phyloP scores from a whole-genome alignment of 2,888 invertebrate species.

The Schizotus pectinicornis region DNA sequence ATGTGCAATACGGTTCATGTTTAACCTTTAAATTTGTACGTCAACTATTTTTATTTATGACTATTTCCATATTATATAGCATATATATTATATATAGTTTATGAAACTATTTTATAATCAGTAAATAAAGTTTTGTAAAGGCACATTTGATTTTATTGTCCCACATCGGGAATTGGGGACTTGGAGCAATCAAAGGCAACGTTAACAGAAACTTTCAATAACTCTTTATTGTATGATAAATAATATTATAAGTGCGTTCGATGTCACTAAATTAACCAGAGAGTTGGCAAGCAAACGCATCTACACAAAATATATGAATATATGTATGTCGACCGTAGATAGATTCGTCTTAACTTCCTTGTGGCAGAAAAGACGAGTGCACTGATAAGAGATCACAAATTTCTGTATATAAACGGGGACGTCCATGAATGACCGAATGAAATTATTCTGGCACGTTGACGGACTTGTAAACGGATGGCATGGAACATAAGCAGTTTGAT shows the following conservation, averaged over 20 bases:
- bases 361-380: slow-evolving; percentile 49
- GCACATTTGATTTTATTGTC: slow-evolving; percentile 2
- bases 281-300: slow-evolving; percentile 57
- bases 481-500: slow-evolving; percentile 56
- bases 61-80: slow-evolving; percentile 43
- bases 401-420: slow-evolving; percentile 47
- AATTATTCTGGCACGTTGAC: slow-evolving; percentile 41
- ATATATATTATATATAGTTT: slow-evolving; percentile 48
- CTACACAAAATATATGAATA: slow-evolving; percentile 57
- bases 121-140: slow-evolving; percentile 32
- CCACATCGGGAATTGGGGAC: neutral
- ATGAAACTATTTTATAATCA: slow-evolving; percentile 47
- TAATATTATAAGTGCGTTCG: slow-evolving; percentile 55
- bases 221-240: slow-evolving; percentile 49
- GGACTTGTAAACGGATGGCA: slow-evolving; percentile 56
- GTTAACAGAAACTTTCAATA: slow-evolving; percentile 53
- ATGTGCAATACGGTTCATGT: slow-evolving; percentile 44
- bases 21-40: slow-evolving; percentile 35
- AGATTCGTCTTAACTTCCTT: slow-evolving; percentile 37
- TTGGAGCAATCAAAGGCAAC: slow-evolving; percentile 26
- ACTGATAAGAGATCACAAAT: slow-evolving; percentile 50
- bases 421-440: slow-evolving; percentile 33
- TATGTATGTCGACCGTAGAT: slow-evolving; percentile 44
- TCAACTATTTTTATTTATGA: slow-evolving; percentile 43
- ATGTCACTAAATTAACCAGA: slow-evolving; percentile 57